Evolutionary conservation across 1,140 invertebrate genomes (phyloP).

Genomic region (Nomia melanderi): DNA sequence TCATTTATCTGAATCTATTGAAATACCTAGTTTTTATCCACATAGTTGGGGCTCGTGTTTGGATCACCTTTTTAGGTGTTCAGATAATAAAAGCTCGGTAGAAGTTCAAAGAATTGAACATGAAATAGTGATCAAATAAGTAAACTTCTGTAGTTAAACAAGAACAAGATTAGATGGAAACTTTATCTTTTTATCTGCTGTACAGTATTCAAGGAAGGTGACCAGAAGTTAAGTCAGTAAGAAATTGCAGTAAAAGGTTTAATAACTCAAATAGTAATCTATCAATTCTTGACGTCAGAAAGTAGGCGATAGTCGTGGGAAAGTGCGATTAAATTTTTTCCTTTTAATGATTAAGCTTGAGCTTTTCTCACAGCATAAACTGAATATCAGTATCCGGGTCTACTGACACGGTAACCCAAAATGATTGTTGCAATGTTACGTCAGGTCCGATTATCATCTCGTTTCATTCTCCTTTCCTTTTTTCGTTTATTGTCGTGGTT

Average conservation of each 20-base stretch:
- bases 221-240: not conserved
- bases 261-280: not conserved
- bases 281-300: not conserved
- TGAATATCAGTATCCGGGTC: not conserved
- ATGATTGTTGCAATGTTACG: not conserved
- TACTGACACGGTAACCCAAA: not conserved
- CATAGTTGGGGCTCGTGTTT: no score
- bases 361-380: not conserved
- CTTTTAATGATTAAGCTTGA: not conserved
- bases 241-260: no score
- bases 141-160: no score
- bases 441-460: constrained; percentile 3
- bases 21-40: no score
- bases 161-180: no score
- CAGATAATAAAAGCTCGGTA: no score
- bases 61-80: no score
- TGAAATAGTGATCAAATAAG: not conserved
- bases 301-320: not conserved
- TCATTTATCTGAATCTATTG: no score
- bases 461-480: not conserved
- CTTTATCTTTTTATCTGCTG: no score
- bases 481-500: not conserved
- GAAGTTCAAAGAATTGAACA: not conserved
- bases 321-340: not conserved
- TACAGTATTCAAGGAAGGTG: not conserved